phyloP scores from a whole-genome alignment of 2,888 invertebrate genomes.

The Deilephila porcellus region DNA sequence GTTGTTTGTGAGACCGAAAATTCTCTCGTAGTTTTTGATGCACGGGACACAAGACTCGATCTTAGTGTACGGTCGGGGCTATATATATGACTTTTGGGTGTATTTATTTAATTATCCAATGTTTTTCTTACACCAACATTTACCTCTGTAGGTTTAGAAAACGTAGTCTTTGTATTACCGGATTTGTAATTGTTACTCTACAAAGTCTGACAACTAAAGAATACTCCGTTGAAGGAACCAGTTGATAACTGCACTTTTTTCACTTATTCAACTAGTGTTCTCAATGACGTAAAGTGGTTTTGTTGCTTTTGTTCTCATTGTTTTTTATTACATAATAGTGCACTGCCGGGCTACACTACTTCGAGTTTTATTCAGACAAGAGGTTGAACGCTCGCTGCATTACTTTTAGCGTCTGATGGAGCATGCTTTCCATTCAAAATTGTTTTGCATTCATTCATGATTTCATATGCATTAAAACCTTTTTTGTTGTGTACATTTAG shows the following conservation, averaged over 20 bases:
- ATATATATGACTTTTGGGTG: no score
- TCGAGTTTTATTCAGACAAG: neutral
- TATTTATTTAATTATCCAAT: no score
- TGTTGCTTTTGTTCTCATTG: conserved; percentile 10
- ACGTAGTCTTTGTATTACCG: no score
- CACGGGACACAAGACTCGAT: no score
- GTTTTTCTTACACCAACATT: no score
- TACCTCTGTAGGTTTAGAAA: no score
- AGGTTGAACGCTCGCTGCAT: conserved; percentile 4
- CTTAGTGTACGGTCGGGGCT: no score
- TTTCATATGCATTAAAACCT: neutral
- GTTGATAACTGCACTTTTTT: neutral
- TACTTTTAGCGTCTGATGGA: conserved; percentile 31
- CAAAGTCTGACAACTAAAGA: no score
- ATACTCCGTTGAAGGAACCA: no score
- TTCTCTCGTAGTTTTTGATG: no score
- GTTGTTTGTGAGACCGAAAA: no score
- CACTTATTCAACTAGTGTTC: neutral
- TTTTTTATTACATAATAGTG: conserved; percentile 14
- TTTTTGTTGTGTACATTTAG: neutral
- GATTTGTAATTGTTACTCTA: no score
- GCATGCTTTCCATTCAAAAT: conserved; percentile 3
- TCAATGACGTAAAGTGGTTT: conserved; percentile 9
- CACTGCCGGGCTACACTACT: conserved; percentile 4
- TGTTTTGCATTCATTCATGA: conserved; percentile 3